Conservation (phyloP, 2,888 invertebrate species). For the Oxytorus armatus region DNA sequence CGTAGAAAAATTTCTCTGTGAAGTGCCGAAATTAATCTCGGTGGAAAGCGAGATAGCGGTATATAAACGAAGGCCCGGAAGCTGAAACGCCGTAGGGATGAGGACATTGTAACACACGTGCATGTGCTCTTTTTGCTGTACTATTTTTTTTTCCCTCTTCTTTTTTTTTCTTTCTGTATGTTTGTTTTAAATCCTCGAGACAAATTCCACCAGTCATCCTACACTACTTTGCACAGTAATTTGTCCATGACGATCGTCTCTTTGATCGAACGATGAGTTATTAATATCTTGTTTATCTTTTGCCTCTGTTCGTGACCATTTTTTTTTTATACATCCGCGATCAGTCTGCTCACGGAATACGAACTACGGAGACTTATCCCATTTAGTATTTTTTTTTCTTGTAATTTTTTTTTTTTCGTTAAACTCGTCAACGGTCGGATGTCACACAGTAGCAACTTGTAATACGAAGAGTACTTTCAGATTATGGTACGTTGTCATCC, state of each 20-base stretch:
- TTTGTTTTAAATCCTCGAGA: constrained; percentile 41
- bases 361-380: not conserved
- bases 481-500: constrained; percentile 44
- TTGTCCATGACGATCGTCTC: constrained; percentile 58
- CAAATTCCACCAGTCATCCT: constrained; percentile 58
- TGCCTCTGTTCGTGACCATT: constrained; percentile 22
- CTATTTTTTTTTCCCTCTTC: constrained; percentile 47
- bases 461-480: constrained; percentile 65
- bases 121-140: constrained; percentile 54
- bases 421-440: constrained; percentile 50
- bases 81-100: constrained; percentile 24
- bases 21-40: constrained; percentile 75
- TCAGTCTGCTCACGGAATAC: not conserved
- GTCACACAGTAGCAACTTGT: constrained; percentile 55
- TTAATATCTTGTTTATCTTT: constrained; percentile 47
- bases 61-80: constrained; percentile 15
- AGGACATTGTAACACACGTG: constrained; percentile 64
- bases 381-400: constrained; percentile 16
- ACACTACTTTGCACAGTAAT: constrained; percentile 55
- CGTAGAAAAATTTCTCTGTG: constrained; percentile 66
- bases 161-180: constrained; percentile 37
- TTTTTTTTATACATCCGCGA: constrained; percentile 20
- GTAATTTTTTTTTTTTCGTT: constrained; percentile 13
- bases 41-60: constrained; percentile 71
- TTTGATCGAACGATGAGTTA: constrained; percentile 44